Base-by-base conservation (phyloP, 2,888 invertebrate genomes). In the Dexiosoma caninum region DNA sequence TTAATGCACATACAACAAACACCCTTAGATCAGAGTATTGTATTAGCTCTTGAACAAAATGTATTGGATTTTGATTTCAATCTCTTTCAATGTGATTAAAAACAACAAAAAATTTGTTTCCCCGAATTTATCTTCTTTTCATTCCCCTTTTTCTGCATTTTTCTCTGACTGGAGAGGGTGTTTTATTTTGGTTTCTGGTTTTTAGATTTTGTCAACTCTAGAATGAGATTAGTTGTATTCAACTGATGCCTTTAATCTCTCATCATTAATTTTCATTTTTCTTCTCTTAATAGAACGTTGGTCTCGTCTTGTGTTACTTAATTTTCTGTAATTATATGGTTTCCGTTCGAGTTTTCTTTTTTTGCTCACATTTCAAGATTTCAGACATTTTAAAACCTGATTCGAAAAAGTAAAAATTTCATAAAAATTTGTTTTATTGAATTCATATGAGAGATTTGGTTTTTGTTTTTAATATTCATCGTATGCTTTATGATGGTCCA, bases 281-380 rank as follows among this genome's bases (percentile, higher is more conserved):
- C 12, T 69, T n/a, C n/a, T n/a, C n/a, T n/a, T n/a, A n/a, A n/a
- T n/a, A n/a, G 69, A 62, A 53, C 76, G 59, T 60, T 69, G 53
- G 53, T 6, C 35, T 12, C 12, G 27, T 14, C 76, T 74, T 74
- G 49, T 69, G 62, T 64, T 69, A 21, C 40, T 30, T 62, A 60
- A 62, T 57, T 49, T 55, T 37, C 19, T 35, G 12, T 64, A 79
- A 74, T 79, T 74, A 64, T 79, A 74, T 57, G 74, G 69, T 74
- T 79, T 79, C 69, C 74, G 74, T 19, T 62, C 40, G 69, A n/a
- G n/a, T 30, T 53, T 30, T 27, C 30, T 4, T 19, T 42, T n/a
- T 37, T 51, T 37, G 16, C 16, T 72, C 44, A 23, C 49, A 30
- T 32, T 53, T 19, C 10, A 64, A 69, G 51, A 69, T 62, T 74